A percentile compares a stretch with the other conserved stretches of the same genome.
These are phyloP conservation scores for Chaetogeoica ovagalla DNA, from an alignment of 2,888 invertebrate species.

Conservation along the genomic window DNA sequence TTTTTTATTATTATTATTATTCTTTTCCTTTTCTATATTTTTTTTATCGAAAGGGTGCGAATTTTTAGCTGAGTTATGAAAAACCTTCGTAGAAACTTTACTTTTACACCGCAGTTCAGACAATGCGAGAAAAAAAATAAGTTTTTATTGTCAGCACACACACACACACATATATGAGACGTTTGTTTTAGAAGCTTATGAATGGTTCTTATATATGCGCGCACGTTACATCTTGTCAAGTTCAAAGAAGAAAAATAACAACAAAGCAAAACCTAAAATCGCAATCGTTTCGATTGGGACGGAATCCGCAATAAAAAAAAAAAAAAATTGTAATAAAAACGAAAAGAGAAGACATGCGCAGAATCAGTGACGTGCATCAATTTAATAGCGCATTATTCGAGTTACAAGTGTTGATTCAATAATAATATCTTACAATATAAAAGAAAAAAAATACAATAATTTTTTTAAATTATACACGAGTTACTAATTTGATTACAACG, in stretches of 20 bases:
- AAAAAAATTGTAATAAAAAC: no score
- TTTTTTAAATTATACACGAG: no score
- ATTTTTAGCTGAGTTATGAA: slow-evolving; percentile 28
- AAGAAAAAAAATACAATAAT: no score
- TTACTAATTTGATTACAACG: no score
- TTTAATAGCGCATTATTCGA: no score
- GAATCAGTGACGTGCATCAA: no score
- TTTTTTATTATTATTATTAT: no score
- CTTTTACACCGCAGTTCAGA: slow-evolving; percentile 19
- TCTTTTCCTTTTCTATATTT: not conserved
- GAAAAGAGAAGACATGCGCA: no score
- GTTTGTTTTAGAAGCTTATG: slow-evolving; percentile 22
- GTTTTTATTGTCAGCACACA: slow-evolving; percentile 41
- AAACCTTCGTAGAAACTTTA: slow-evolving; percentile 15
- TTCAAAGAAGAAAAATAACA: not conserved
- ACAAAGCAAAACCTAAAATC: slow-evolving; percentile 4
- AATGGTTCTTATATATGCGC: slow-evolving; percentile 4
- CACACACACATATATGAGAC: not conserved
- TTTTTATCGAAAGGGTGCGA: not conserved
- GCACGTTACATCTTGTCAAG: not conserved
- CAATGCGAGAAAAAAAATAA: slow-evolving; percentile 16
- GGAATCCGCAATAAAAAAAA: no score
- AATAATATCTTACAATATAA: no score
- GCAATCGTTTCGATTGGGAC: not conserved
- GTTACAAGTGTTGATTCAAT: no score